A percentile compares a stretch with the other conserved stretches of the same genome.
Evolutionary conservation across 1,140 invertebrate species (phyloP).

Genomic region (Liolophura sinensis): DNA sequence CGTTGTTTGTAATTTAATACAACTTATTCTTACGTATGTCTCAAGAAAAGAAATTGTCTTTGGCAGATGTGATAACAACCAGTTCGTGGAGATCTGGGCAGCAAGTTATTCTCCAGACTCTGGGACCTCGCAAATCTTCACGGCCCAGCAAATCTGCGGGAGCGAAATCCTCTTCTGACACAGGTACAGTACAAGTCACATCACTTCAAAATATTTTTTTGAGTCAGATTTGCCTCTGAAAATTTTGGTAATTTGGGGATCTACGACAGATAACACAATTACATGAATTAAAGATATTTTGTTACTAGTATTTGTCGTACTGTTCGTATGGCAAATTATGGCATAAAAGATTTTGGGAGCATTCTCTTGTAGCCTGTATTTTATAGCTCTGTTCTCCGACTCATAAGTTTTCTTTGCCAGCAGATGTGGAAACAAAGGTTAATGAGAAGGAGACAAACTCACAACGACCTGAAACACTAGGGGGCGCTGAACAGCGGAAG

Average conservation of each 20-base stretch:
- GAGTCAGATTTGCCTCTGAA: no score
- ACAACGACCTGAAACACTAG: conserved; percentile 8
- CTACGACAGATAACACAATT: no score
- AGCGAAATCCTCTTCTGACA: neutral
- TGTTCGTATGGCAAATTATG: neutral
- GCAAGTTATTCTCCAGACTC: conserved; percentile 40
- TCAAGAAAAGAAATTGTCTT: neutral
- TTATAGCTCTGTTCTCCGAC: no score
- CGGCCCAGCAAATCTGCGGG: no score
- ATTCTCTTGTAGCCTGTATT: neutral
- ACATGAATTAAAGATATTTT: neutral
- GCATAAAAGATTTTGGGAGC: no score
- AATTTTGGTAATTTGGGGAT: no score
- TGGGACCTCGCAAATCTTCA: conserved; percentile 35
- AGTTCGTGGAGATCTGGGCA: conserved; percentile 53
- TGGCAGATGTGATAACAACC: conserved; percentile 52
- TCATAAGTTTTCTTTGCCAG: neutral
- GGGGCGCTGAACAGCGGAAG: conserved; percentile 10
- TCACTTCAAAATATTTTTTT: no score
- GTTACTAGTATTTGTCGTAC: neutral
- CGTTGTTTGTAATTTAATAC: no score
- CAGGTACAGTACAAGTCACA: conserved; percentile 3
- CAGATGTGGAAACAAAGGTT: conserved; percentile 1
- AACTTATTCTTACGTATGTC: no score
- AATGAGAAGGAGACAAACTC: neutral